Base-by-base conservation (phyloP, 2,113 vertebrate genomes). In the Salvelinus sp. region DNA sequence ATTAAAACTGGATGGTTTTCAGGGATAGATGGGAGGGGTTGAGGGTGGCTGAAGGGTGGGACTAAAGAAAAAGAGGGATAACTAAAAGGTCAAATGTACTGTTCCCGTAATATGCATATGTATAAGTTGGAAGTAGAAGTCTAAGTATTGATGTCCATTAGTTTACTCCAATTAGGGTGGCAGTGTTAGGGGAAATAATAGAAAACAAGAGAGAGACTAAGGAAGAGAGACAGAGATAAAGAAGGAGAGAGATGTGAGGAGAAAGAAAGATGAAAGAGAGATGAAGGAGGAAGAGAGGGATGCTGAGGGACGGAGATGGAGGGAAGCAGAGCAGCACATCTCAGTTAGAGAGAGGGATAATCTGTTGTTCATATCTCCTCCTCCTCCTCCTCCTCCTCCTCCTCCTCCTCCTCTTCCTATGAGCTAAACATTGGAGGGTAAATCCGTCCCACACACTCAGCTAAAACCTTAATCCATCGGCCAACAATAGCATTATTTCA, bases 311-410 rank as follows among this genome's bases (percentile, higher is more conserved):
- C 27, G 33, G 6, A 44, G 38, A 44, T 44, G 38, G 38, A 44
- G 38, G 9, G 9, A 44, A 44, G 38, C 38, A 60, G 28, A 58
- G 54, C 20, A 20, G 3, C 33, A 20, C 9, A 30, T 63, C 57
- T 72, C 30, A 63, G 38, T 9, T 65, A 63, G 44, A 74, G 50
- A 12, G 69, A 58, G 18, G 44, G 73, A 74, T 68, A 57, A 75
- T n/a, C 73, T 57, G 30, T 22, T 69, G 65, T 30, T 67, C 65
- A 67, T 28, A 25, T 67, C 65, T 67, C 64, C 23, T 28, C 62
- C 4, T 33, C 20, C 4, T 62, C 57, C 57, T 62, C 20, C 13
- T 6, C 54, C 27, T 14, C 64, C 22, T 28, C 62, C 65, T 67
- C 64, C 23, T 28, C 62, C 4, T 33, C 20, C 4, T 62, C 57